A percentile compares a stretch with the other conserved stretches of the same genome.
phyloP scores from a whole-genome alignment of 2,888 invertebrate genomes.

The Andrena dorsata region DNA sequence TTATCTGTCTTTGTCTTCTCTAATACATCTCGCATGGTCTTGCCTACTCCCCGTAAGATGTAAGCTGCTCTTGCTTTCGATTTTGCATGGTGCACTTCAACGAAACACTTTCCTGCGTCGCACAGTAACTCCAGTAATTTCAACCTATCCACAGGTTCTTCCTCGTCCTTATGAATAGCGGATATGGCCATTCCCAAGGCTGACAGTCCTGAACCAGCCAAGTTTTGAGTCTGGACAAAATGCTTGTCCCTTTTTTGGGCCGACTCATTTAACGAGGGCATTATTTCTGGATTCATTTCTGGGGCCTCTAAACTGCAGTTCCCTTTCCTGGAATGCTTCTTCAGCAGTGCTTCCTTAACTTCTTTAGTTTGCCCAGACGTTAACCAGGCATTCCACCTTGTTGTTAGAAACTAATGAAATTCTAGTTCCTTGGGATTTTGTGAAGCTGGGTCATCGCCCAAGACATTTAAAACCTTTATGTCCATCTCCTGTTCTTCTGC shows the following conservation, averaged over 20 bases:
- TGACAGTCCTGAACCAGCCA: constrained; percentile 51
- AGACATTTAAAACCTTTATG: constrained; percentile 33
- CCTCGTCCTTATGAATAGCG: constrained; percentile 27
- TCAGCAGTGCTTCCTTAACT: constrained; percentile 32
- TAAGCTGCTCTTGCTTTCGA: constrained; percentile 11
- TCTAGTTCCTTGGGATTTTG: constrained; percentile 35
- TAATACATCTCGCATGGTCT: not conserved
- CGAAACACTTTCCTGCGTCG: constrained; percentile 2
- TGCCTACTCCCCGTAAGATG: not conserved
- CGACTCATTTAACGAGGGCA: constrained; percentile 37
- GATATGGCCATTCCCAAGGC: constrained; percentile 51
- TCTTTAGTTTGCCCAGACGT: constrained; percentile 40
- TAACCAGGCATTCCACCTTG: constrained; percentile 45
- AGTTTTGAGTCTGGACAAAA: constrained; percentile 49
- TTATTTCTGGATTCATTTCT: constrained; percentile 46
- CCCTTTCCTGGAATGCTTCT: constrained; percentile 52
- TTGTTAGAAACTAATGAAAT: constrained; percentile 46
- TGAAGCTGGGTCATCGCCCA: constrained; percentile 52
- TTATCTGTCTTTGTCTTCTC: constrained; percentile 1
- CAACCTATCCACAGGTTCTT: constrained; percentile 14
- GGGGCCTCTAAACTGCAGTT: constrained; percentile 52
- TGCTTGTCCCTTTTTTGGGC: constrained; percentile 44
- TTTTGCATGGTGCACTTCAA: not conserved
- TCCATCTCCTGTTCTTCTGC: constrained; percentile 13
- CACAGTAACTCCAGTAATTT: not conserved